Base-by-base conservation (phyloP, 37 sponge, comb jelly and placozoan genomes). In the Haliclona indistincta region DNA sequence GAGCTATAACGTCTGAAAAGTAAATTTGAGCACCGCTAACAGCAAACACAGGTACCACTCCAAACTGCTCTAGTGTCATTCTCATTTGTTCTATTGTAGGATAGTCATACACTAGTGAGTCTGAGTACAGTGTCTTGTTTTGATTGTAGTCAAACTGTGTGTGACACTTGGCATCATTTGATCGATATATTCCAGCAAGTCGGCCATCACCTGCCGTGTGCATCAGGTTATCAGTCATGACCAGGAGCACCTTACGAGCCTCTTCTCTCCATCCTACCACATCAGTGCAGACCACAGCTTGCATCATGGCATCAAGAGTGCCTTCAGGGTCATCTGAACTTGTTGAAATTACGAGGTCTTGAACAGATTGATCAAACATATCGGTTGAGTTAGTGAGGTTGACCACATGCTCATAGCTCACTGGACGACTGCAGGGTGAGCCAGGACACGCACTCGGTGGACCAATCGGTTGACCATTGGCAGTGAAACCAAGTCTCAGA, bases 291-390 rank as follows among this genome's bases (percentile, higher is more conserved):
- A 86, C 73, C n/a, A 86, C 62, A 22, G 87, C 84, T 64, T 97
- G 97, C 68, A 90, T 61, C 55, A 97, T 83, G 0, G 93, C 97
- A 77, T 97, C 97, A 65, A 93, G 80, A 11, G 84, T 82, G 32
- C 88, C 89, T 70, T 97, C 97, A 25, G 97, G 97, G 6, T 37
- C 35, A 70, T 97, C 97, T 20, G 90, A 69, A 35, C 87, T 90
- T 3, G 74, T 80, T 36, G 97, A 97, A 58, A 86, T 86, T 11
- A 41, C 26, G 47, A 84, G 80, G 0, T 70, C 43, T 49, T 85
- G 67, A 11, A 93, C 78, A n/a, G 29, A 30, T 20, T 0, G 10
- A 56, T 49, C 28, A 34, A 86, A 86, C 2, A 53, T 29, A 4
- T 10, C 35, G 6, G 28, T 15, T 38, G 79, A 28, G 15, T 30